Base-by-base conservation (phyloP, 2,797 vertebrate genomes). In the Gymnodraco acuticeps region DNA sequence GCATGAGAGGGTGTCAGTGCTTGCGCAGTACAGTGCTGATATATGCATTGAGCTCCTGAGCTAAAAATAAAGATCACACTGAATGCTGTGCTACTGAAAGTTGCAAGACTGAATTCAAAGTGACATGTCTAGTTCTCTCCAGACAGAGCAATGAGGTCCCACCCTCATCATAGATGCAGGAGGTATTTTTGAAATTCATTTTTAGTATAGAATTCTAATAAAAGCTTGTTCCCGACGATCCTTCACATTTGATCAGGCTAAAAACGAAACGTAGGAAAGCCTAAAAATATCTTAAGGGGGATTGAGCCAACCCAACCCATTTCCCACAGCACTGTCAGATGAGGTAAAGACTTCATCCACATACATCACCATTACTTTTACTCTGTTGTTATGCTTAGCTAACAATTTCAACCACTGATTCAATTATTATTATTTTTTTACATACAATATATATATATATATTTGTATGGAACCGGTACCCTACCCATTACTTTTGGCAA, bases 41-140 rank as follows among this genome's bases (percentile, higher is more conserved):
- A 87, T 91, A 91, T 93, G 92, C 94, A 92, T 93, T 92, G 91
- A 93, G 93, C 89, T 85, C 88, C 87, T 87, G 90, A 88, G 90
- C 92, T 94, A 94, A 94, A 93, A 94, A 94, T 93, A 94, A 95
- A 92, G 89, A 89, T 93, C 90, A 91, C 87, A 93, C 84, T 86
- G 88, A 93, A 91, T 66, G 82, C 77, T 74, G 87, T 88, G 89
- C 87, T 82, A 86, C 83, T 91, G 88, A 88, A 92, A 94, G 87
- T 93, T 92, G 92, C 86, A 91, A 92, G 89, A 91, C 93, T 91
- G 84, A 92, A 93, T 93, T 90, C 82, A 90, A 94, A 95, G 92
- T 92, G 92, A 90, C 90, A 92, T 89, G 87, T 92, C 90, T 86
- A 82, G 84, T 91, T 87, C 80, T 88, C 90, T 92, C 81, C 91